A percentile compares a stretch with the other conserved stretches of the same genome.
These are phyloP conservation scores for Antheraea assamensis DNA, from an alignment of 2,888 invertebrate species.

Conservation along the genomic window DNA sequence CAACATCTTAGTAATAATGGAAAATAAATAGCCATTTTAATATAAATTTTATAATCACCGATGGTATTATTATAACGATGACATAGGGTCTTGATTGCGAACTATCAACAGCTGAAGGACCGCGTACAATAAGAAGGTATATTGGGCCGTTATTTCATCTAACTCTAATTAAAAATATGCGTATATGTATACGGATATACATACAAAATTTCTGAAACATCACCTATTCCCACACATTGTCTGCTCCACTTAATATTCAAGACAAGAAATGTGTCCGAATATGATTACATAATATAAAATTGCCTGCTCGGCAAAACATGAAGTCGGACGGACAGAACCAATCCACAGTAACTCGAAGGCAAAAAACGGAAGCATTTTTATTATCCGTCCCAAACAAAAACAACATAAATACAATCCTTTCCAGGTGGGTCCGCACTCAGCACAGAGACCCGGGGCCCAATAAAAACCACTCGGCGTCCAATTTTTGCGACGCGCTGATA, in stretches of 20 bases:
- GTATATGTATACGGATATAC: too few species aligned
- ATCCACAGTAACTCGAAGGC: conserved; percentile 1
- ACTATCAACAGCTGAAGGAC: neutral
- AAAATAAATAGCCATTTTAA: too few species aligned
- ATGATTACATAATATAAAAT: conserved; percentile 1
- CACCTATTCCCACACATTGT: neutral
- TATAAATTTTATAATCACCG: too few species aligned
- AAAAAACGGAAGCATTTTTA: conserved; percentile 19
- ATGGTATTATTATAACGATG: neutral
- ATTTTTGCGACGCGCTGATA: conserved; percentile 67
- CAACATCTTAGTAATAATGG: too few species aligned
- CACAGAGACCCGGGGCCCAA: conserved; percentile 39
- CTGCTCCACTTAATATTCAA: neutral
- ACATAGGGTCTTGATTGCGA: neutral
- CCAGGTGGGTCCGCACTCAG: conserved; percentile 46
- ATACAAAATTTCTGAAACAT: neutral
- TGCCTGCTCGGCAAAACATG: conserved; percentile 6
- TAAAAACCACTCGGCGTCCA: conserved; percentile 64
- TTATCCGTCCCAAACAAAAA: conserved; percentile 18
- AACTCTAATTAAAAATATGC: too few species aligned
- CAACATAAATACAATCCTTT: conserved; percentile 38
- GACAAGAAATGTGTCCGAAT: neutral
- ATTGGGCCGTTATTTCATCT: too few species aligned
- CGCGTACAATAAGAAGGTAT: too few species aligned
- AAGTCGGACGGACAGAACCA: conserved; percentile 16